Evolutionary conservation across 2,113 vertebrate species (phyloP).

Genomic region (Gorsachius goisagi): DNA sequence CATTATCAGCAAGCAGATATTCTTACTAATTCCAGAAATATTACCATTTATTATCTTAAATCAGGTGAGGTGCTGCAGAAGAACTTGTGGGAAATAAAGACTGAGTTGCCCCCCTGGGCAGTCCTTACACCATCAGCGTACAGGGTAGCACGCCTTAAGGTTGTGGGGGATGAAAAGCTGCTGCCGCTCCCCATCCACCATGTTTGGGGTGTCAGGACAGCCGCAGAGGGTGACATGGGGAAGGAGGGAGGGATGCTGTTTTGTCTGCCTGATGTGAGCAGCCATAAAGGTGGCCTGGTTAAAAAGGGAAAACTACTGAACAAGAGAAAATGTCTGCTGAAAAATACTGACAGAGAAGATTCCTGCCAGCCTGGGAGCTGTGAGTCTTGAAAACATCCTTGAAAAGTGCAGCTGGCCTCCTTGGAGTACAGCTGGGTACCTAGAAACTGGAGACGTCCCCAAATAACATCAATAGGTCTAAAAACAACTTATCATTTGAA

Average conservation of each 20-base stretch:
- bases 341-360: not conserved
- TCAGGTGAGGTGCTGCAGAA: not conserved
- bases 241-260: not conserved
- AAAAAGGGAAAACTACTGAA: not conserved
- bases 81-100: not conserved
- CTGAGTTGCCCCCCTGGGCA: not conserved
- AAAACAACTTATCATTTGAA: not conserved
- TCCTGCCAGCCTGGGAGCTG: not conserved
- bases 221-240: rapidly evolving
- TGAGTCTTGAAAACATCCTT: not conserved
- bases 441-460: not conserved
- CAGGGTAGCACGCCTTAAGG: not conserved
- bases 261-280: not conserved
- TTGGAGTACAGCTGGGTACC: not conserved
- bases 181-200: not conserved
- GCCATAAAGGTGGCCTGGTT: not conserved
- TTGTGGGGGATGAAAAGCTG: not conserved
- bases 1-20: not conserved
- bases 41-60: not conserved
- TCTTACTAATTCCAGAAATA: not conserved
- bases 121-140: not conserved
- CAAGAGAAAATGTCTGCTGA: not conserved
- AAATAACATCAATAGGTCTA: not conserved
- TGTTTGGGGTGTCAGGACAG: not conserved
- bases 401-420: not conserved